Percentiles rank a stretch among this genome's conserved stretches.
These are phyloP conservation scores for Spheniscus humboldti DNA, from an alignment of 2,797 vertebrate genomes.

Conservation along the genomic window DNA sequence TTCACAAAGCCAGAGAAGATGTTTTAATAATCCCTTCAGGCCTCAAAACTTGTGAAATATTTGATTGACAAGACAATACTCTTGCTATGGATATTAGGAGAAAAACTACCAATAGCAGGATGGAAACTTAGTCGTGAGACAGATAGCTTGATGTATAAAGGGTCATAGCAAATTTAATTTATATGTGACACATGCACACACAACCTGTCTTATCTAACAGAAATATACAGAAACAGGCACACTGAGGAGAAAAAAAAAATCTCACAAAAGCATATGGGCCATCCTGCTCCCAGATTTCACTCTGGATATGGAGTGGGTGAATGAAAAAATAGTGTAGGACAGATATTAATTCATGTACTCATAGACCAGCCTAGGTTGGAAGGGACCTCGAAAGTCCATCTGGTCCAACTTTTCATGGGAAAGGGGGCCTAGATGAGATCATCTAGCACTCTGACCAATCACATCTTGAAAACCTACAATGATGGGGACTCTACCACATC, in stretches of 20 bases:
- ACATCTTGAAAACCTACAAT: neutral
- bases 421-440: neutral
- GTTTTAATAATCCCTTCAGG: neutral
- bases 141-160: neutral
- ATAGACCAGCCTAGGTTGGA: neutral
- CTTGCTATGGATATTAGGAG: slow-evolving; percentile 30
- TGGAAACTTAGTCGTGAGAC: slow-evolving; percentile 10
- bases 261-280: slow-evolving; percentile 2
- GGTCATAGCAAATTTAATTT: slow-evolving; percentile 26
- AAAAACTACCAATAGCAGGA: slow-evolving; percentile 4
- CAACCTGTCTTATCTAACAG: neutral
- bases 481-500: neutral
- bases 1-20: neutral
- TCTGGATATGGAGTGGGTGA: neutral
- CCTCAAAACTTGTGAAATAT: neutral
- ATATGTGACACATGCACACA: neutral
- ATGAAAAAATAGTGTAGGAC: neutral
- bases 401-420: neutral
- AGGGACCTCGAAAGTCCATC: neutral
- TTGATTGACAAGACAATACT: neutral
- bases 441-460: neutral
- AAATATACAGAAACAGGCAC: slow-evolving; percentile 19
- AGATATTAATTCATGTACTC: neutral
- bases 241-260: neutral
- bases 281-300: neutral